Base-by-base conservation (phyloP, 2,113 vertebrate species). In the Ondatra zibethicus region DNA sequence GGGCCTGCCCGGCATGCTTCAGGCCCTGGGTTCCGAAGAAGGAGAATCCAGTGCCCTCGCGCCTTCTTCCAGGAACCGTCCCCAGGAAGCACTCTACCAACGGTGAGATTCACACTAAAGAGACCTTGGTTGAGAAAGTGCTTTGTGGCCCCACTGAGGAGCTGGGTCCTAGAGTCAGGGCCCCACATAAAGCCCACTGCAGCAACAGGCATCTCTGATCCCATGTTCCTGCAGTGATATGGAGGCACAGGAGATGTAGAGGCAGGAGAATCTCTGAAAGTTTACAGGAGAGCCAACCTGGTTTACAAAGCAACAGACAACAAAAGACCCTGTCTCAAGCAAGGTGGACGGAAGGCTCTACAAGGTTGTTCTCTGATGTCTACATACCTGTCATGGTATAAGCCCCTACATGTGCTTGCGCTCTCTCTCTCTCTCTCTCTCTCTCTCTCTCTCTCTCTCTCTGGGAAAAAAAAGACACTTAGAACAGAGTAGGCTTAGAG, bases 331-430 rank as follows among this genome's bases (percentile, higher is more conserved):
- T 9, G 36, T 27, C 52, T 61, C 13, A 8, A 39, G 80, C 12
- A 82, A 42, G 81, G 81, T 17, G 7, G 55, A 9, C 0, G 0
- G 7, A 17, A 84, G 1, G 25, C 29, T 17, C n/a, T 63, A 9
- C 6, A 27, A 42, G 81, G 55, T 9, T 42, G 58, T 31, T 42
- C 81, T 85, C 58, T 5, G 14, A 45, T 4, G 14, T 65, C 81
- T 63, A 17, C 2, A 0, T 3, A 25, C 23, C 25, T 42, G 23
- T 25, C 55, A 4, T 63, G 19, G 52, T n/a, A 61, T 82, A n/a
- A 61, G 11, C 80, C 25, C 33, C 52, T 9, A 10, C 11, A 14
- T 5, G 17, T 19, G 1, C 0, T n/a, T n/a, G 1, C 58, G 0
- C 55, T 3, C 52, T 58, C 52, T 3, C 50, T n/a, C 3, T 5